Percentiles rank a stretch among this genome's conserved stretches.
These are phyloP conservation scores for Morpho deidamia DNA, from an alignment of 2,888 invertebrate species.

Conservation along the genomic window DNA sequence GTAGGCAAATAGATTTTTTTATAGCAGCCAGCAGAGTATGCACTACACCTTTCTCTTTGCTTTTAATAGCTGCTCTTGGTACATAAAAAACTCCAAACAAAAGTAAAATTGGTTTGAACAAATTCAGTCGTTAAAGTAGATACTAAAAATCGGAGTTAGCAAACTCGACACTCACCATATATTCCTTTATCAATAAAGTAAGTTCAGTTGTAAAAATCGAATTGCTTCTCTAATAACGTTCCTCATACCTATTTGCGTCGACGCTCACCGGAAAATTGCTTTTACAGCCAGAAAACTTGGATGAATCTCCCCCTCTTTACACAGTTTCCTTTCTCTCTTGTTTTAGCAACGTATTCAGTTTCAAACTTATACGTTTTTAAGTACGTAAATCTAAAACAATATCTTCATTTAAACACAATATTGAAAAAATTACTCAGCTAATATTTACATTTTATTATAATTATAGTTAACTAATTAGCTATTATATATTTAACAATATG, in stretches of 20 bases:
- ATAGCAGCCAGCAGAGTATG: background rate
- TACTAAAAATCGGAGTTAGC: background rate
- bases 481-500: too few relatives aligned
- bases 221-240: conserved; percentile 26
- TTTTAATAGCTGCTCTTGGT: background rate
- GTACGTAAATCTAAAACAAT: too few relatives aligned
- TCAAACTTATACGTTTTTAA: background rate
- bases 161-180: background rate
- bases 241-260: conserved; percentile 25
- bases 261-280: conserved; percentile 27
- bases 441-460: too few relatives aligned
- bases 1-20: too few relatives aligned
- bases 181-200: conserved; percentile 12
- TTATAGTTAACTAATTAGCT: too few relatives aligned
- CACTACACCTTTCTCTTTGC: too few relatives aligned
- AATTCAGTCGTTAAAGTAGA: background rate
- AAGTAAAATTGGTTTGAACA: background rate
- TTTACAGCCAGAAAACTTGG: conserved; percentile 21
- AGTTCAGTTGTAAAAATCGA: conserved; percentile 21
- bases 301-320: conserved; percentile 15
- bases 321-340: conserved; percentile 16
- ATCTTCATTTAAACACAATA: too few relatives aligned
- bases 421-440: too few relatives aligned
- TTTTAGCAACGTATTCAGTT: conserved; percentile 15
- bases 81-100: background rate